A percentile compares a stretch with the other conserved stretches of the same genome.
Evolutionary conservation across 1,140 invertebrate genomes (phyloP).

Genomic region (Drosophila nigrodunni): DNA sequence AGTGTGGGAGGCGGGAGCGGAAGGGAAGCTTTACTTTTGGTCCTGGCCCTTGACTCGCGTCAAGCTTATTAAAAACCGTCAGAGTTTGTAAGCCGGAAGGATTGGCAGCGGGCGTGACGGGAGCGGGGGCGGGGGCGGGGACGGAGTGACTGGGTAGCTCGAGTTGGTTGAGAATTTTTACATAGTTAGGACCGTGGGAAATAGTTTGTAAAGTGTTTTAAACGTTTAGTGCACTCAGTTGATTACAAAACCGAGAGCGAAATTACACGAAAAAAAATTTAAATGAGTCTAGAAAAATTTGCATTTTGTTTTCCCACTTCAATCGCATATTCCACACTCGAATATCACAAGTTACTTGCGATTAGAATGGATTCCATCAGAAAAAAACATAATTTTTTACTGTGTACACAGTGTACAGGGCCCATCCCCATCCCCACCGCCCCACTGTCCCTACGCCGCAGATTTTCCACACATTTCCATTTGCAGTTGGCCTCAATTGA

Average conservation of each 20-base stretch:
- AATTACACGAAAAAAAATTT: background rate
- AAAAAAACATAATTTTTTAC: no score
- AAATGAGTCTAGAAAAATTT: no score
- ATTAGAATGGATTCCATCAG: no score
- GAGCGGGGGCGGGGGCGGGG: background rate
- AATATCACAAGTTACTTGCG: no score
- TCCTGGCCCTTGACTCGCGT: conserved; percentile 51
- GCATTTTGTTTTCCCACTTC: no score
- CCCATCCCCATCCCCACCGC: background rate
- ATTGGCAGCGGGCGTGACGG: background rate
- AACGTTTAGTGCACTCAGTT: conserved; percentile 62
- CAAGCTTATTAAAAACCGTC: conserved; percentile 66
- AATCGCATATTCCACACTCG: no score
- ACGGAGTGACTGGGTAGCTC: background rate
- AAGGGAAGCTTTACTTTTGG: conserved; percentile 15
- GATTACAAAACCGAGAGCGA: conserved; percentile 42
- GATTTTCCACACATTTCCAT: background rate
- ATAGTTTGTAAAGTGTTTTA: conserved; percentile 45
- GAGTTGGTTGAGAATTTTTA: background rate
- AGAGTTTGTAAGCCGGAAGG: background rate
- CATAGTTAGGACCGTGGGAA: conserved; percentile 18
- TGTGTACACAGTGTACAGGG: background rate
- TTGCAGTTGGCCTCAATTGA: conserved; percentile 13
- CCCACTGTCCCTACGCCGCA: background rate
- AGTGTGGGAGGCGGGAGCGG: conserved; percentile 36